Evolutionary conservation across 2,888 invertebrate genomes (phyloP).

Genomic region (Melikaiella ostensackeni): DNA sequence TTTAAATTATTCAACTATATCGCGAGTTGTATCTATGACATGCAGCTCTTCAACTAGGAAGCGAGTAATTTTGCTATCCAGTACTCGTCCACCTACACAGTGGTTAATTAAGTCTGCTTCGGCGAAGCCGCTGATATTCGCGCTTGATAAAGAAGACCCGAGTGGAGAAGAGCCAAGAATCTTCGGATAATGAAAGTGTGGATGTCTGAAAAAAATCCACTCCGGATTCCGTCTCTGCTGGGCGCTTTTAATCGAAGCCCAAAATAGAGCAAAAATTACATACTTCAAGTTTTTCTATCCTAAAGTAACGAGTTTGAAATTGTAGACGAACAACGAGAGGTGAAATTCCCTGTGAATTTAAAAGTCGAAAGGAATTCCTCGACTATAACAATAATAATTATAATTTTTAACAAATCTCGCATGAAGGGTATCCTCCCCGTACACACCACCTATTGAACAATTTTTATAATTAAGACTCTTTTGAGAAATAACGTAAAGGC

Average conservation of each 20-base stretch:
- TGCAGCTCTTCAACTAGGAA: constrained; percentile 71
- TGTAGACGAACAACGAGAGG: neutral
- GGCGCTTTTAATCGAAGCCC: constrained; percentile 13
- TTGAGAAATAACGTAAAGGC: no score
- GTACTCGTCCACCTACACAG: constrained; percentile 58
- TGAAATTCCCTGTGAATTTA: neutral
- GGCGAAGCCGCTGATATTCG: constrained; percentile 59
- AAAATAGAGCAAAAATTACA: constrained; percentile 12
- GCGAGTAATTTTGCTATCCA: constrained; percentile 69
- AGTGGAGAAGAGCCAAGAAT: constrained; percentile 26
- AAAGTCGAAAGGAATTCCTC: neutral
- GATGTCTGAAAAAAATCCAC: constrained; percentile 30
- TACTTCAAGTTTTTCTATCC: neutral
- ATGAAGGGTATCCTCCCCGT: neutral
- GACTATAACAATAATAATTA: neutral
- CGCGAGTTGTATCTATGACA: constrained; percentile 55
- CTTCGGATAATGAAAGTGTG: constrained; percentile 32
- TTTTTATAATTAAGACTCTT: neutral
- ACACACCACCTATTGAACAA: neutral
- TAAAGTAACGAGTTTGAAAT: neutral
- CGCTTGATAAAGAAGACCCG: constrained; percentile 46
- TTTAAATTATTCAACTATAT: constrained; percentile 55
- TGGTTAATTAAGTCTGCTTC: constrained; percentile 67
- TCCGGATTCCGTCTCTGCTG: constrained; percentile 6
- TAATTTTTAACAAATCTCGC: neutral